Conservation (phyloP, 2,113 vertebrate species). For the Percina caprodes region DNA sequence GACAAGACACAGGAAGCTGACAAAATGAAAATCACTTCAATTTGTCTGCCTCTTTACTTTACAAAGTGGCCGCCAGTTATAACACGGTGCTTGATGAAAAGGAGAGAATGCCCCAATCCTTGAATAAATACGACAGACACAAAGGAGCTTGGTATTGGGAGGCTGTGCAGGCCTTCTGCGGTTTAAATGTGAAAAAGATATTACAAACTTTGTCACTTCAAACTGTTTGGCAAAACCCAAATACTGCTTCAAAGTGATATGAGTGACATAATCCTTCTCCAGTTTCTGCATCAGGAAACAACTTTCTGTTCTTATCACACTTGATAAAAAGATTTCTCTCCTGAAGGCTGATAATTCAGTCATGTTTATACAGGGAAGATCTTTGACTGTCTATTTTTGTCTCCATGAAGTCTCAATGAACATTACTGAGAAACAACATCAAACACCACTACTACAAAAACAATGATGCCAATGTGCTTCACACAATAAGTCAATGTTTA, state of each 20-base stretch:
- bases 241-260: constrained; percentile 27
- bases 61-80: constrained; percentile 57
- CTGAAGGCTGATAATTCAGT: not conserved
- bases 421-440: not conserved
- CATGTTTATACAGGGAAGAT: constrained; percentile 31
- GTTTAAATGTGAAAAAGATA: constrained; percentile 48
- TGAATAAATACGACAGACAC: constrained; percentile 37
- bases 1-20: constrained; percentile 52
- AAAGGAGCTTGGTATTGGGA: constrained; percentile 29
- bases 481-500: not conserved
- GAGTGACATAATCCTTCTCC: constrained; percentile 8
- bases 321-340: constrained; percentile 23
- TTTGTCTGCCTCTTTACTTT: constrained; percentile 62
- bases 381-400: not conserved
- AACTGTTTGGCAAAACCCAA: constrained; percentile 23
- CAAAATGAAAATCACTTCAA: constrained; percentile 65
- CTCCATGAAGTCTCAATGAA: not conserved
- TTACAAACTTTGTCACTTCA: constrained; percentile 31
- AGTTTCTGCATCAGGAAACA: constrained; percentile 21
- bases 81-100: constrained; percentile 64
- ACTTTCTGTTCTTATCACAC: constrained; percentile 32
- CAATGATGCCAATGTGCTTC: not conserved
- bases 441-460: not conserved
- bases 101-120: constrained; percentile 42
- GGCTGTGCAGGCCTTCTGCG: constrained; percentile 4